A percentile compares a stretch with the other conserved stretches of the same genome.
These are phyloP conservation scores for Cairina moschata DNA, from an alignment of 2,113 vertebrate genomes.

Conservation along the genomic window DNA sequence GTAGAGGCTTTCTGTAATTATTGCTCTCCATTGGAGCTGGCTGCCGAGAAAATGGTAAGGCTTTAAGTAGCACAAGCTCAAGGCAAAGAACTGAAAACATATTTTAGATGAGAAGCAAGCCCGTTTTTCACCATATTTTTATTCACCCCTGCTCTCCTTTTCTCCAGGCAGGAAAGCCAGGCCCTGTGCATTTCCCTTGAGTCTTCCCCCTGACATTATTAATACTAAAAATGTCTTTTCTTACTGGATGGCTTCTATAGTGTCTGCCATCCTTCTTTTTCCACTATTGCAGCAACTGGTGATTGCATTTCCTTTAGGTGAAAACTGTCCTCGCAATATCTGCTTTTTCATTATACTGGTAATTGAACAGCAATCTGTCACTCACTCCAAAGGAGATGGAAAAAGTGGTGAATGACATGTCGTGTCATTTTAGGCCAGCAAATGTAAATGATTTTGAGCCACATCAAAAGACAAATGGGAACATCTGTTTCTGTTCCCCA, in stretches of 20 bases:
- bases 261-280: constrained; percentile 14
- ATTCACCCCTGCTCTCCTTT: neutral
- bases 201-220: neutral
- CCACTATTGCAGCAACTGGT: neutral
- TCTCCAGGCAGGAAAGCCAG: constrained; percentile 15
- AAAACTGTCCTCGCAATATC: constrained; percentile 29
- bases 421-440: constrained; percentile 50
- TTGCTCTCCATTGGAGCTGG: neutral
- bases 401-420: neutral
- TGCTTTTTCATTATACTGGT: constrained; percentile 12
- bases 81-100: constrained; percentile 3
- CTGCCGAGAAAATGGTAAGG: constrained; percentile 25
- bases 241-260: neutral
- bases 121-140: neutral
- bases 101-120: neutral
- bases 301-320: constrained; percentile 24
- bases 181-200: neutral
- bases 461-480: constrained; percentile 63
- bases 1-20: constrained; percentile 37
- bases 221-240: constrained; percentile 45
- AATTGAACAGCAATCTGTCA: constrained; percentile 52
- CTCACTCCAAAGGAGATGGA: constrained; percentile 41
- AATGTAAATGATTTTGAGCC: constrained; percentile 66
- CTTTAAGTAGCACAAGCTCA: neutral
- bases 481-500: constrained; percentile 64